Evolutionary conservation across 2,797 vertebrate species (phyloP), one percentile per base, ranked within the genome.

Genomic region (Carduelis carduelis): DNA sequence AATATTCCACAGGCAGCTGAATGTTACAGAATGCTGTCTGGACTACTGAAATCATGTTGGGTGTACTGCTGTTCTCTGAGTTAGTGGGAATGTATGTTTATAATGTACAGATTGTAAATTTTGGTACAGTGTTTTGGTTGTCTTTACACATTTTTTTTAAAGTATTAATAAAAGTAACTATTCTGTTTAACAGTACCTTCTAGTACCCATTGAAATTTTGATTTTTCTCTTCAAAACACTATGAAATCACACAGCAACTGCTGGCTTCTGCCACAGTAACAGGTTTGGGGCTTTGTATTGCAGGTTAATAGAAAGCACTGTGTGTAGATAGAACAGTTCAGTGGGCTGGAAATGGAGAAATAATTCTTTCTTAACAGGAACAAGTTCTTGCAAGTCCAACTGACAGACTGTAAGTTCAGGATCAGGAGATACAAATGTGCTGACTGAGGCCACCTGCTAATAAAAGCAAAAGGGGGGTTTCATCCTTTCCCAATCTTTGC

Each of bases 161-260:
- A 75, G 39, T 72, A 49, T 92, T 80, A 93, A 94, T 96, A 94
- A 96, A 95, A 78, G 6, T 12, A 11, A 50, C 16, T 70, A 32
- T 71, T 89, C 24, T 28, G 75, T 92, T 92, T 83, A 79, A 81
- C 61, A 91, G 47, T 83, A 66, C 11, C 16, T 66, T 49, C 12
- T 46, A 41, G 11, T 56, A 34, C 21, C 37, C 26, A 1, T 49
- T 84, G 35, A 34, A 56, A 34, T 34, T 60, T 80, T 49, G 12
- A 9, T 71, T 87, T 92, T 91, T 76, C 63, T 71, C 32, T 64
- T 53, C 65, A 37, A 47, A 94, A 63, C 1, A 4, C 37, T 14
- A 5, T 3, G 23, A 84, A 81, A 75, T 30, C 15, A 26, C 20
- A 30, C 14, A 78, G 47, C 32, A 69, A 61, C 46, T 76, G n/a